These are phyloP conservation scores for Daphoenositta chrysoptera DNA, from an alignment of 2,113 vertebrate species.

Conservation along the genomic window DNA sequence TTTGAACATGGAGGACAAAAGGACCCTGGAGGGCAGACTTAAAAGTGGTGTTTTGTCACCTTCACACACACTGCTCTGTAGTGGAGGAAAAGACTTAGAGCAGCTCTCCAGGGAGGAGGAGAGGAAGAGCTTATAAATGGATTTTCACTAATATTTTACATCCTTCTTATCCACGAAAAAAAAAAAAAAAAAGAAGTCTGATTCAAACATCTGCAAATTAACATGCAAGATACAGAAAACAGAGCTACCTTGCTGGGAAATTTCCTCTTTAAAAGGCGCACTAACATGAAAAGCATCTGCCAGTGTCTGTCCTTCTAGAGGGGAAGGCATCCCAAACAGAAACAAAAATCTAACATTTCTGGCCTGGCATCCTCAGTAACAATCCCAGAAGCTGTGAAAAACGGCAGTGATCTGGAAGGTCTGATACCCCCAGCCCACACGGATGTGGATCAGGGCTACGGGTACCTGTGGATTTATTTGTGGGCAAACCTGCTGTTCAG, in stretches of 20 bases:
- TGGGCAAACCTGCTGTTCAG: background rate
- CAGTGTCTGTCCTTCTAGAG: background rate
- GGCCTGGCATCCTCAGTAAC: background rate
- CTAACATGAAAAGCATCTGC: background rate
- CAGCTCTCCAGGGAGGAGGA: background rate
- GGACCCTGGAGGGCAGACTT: background rate
- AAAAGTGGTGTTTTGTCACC: slow-evolving; percentile 39
- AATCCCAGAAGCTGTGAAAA: background rate
- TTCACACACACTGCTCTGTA: background rate
- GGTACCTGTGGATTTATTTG: background rate
- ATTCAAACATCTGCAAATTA: background rate
- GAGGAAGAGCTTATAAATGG: background rate
- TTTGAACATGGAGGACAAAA: slow-evolving; percentile 35
- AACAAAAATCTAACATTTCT: background rate
- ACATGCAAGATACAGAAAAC: background rate
- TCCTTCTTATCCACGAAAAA: background rate
- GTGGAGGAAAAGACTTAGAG: background rate
- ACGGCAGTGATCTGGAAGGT: background rate
- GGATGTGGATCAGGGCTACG: background rate
- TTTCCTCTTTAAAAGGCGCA: background rate
- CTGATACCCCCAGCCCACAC: background rate
- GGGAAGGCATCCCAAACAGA: background rate
- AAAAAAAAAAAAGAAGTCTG: background rate
- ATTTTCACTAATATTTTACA: background rate
- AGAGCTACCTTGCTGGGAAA: background rate